Evolutionary conservation across 2,888 invertebrate species (phyloP).

Genomic region (Thera obeliscata): DNA sequence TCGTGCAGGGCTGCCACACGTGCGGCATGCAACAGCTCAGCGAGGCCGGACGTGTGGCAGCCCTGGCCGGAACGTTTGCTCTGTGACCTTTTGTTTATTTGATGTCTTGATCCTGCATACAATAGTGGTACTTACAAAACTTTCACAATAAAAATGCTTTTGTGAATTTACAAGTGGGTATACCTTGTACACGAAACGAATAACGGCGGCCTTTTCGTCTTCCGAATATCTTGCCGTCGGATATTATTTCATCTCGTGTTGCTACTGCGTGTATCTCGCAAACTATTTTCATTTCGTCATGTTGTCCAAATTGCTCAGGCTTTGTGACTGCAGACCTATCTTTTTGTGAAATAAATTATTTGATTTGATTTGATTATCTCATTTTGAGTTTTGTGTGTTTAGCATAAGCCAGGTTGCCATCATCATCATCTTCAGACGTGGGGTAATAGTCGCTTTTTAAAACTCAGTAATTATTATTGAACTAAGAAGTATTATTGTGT

Average conservation of each 20-base stretch:
- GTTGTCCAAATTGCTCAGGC: neutral
- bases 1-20: slow-evolving; percentile 3
- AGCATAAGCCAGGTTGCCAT: neutral
- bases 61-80: slow-evolving; percentile 18
- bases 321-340: neutral
- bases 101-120: slow-evolving; percentile 25
- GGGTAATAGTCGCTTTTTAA: neutral
- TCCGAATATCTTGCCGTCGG: neutral
- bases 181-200: neutral
- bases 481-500: no score
- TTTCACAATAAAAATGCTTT: slow-evolving; percentile 14
- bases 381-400: neutral
- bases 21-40: neutral
- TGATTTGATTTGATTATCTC: no score
- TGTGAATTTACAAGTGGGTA: neutral
- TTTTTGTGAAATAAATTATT: no score
- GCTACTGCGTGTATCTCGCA: neutral
- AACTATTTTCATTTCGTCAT: neutral
- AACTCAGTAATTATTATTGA: neutral
- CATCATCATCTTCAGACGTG: neutral
- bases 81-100: slow-evolving; percentile 25
- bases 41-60: slow-evolving; percentile 1
- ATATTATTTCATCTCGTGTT: neutral
- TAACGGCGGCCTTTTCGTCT: slow-evolving; percentile 2
- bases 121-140: slow-evolving; percentile 12